Conservation (phyloP, 2,888 invertebrate species). For the Ischnus inquisitorius region DNA sequence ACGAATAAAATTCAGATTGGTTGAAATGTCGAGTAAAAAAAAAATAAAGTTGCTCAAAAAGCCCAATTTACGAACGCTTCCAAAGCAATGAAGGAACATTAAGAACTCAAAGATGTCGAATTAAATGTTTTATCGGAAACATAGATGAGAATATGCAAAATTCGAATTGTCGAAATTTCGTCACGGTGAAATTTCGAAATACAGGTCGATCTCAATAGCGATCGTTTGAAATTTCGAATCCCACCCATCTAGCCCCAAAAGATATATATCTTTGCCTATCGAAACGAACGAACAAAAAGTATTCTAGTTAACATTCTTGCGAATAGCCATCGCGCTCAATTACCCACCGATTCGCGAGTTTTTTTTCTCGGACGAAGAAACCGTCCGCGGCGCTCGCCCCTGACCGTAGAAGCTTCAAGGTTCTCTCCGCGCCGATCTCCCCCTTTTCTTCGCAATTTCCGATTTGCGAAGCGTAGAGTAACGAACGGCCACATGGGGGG, state of each 20-base stretch:
- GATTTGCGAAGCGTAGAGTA: slow-evolving; percentile 16
- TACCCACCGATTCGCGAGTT: neutral
- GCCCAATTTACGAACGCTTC: too few relatives aligned
- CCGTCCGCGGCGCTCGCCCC: slow-evolving; percentile 11
- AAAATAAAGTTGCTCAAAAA: too few relatives aligned
- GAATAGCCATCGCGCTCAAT: neutral
- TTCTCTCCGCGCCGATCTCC: slow-evolving; percentile 1
- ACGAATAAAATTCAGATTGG: too few relatives aligned
- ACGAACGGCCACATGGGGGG: slow-evolving; percentile 5
- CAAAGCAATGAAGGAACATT: too few relatives aligned
- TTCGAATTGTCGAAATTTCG: too few relatives aligned
- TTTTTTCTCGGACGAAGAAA: slow-evolving; percentile 25
- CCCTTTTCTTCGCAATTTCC: slow-evolving; percentile 44
- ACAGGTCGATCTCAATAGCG: too few relatives aligned
- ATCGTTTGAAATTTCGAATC: too few relatives aligned
- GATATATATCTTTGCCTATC: neutral
- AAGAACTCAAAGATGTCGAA: too few relatives aligned
- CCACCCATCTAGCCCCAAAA: neutral
- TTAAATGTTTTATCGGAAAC: too few relatives aligned
- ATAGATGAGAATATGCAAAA: too few relatives aligned
- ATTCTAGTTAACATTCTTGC: neutral
- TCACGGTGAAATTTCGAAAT: too few relatives aligned
- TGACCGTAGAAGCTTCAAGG: slow-evolving; percentile 21
- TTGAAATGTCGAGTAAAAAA: too few relatives aligned
- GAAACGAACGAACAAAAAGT: neutral